Conservation (phyloP, 1,140 invertebrate species). For the Telenomus remus region DNA sequence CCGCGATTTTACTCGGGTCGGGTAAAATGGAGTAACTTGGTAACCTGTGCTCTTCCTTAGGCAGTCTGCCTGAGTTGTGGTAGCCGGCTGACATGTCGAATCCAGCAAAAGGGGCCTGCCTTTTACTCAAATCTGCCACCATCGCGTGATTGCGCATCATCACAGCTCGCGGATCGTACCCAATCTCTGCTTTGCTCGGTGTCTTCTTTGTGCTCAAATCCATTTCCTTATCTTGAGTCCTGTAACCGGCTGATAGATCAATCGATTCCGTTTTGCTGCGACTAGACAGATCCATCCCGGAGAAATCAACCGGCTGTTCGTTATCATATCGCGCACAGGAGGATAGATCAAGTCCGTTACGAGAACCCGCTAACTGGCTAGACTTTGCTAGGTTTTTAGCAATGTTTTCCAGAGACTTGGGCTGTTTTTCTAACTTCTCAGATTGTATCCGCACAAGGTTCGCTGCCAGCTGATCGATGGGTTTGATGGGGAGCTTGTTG, state of each 20-base stretch:
- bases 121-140: conserved; percentile 71
- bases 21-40: conserved; percentile 70
- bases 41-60: conserved; percentile 69
- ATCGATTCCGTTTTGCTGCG: conserved; percentile 65
- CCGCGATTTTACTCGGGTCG: conserved; percentile 70
- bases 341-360: conserved; percentile 69
- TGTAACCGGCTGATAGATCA: conserved; percentile 58
- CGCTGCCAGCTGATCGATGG: conserved; percentile 70
- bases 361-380: conserved; percentile 52
- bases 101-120: conserved; percentile 64
- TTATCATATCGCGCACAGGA: conserved; percentile 67
- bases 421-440: conserved; percentile 70
- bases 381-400: conserved; percentile 71
- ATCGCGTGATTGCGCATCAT: conserved; percentile 71
- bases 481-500: conserved; percentile 68
- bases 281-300: conserved; percentile 73
- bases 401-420: conserved; percentile 71
- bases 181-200: conserved; percentile 56
- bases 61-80: conserved; percentile 59
- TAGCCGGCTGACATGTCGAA: conserved; percentile 67
- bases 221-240: conserved; percentile 69
- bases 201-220: conserved; percentile 70
- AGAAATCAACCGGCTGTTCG: conserved; percentile 69
- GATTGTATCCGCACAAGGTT: conserved; percentile 70
- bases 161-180: conserved; percentile 65